phyloP scores from a whole-genome alignment of 2,888 invertebrate genomes.

The Zaprionus lineosus region DNA sequence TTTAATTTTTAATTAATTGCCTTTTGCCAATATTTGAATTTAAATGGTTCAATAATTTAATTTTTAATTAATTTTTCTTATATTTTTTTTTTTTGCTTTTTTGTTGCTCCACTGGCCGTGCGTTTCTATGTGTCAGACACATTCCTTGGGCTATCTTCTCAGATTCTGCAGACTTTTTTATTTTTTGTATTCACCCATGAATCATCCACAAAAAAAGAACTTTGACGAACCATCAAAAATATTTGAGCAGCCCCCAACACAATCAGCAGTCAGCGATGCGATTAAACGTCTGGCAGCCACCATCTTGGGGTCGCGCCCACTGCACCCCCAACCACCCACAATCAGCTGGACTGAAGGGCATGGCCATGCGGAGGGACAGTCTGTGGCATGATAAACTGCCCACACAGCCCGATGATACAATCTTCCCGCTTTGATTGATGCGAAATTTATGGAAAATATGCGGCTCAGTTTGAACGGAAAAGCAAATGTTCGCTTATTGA shows the following conservation, averaged over 20 bases:
- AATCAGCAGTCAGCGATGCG: constrained; percentile 27
- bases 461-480: constrained; percentile 15
- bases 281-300: constrained; percentile 23
- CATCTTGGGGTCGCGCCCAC: constrained; percentile 1
- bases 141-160: constrained; percentile 42
- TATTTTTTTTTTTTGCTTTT: too few species aligned
- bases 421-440: constrained; percentile 39
- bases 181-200: constrained; percentile 43
- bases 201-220: constrained; percentile 44
- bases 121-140: constrained; percentile 43
- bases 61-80: too few species aligned
- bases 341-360: not conserved
- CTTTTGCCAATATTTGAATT: constrained; percentile 49
- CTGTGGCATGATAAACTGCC: constrained; percentile 4
- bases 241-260: constrained; percentile 19
- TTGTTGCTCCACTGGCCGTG: too few species aligned
- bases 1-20: constrained; percentile 20
- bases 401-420: not conserved
- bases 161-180: constrained; percentile 36
- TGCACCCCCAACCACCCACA: not conserved
- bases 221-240: constrained; percentile 40
- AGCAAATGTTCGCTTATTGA: constrained; percentile 34
- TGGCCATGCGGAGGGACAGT: constrained; percentile 15
- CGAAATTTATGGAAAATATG: constrained; percentile 34
- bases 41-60: constrained; percentile 56